Evolutionary conservation across 2,797 vertebrate genomes (phyloP), one percentile per base, ranked within the genome.

Genomic region (Oryzias sinensis): DNA sequence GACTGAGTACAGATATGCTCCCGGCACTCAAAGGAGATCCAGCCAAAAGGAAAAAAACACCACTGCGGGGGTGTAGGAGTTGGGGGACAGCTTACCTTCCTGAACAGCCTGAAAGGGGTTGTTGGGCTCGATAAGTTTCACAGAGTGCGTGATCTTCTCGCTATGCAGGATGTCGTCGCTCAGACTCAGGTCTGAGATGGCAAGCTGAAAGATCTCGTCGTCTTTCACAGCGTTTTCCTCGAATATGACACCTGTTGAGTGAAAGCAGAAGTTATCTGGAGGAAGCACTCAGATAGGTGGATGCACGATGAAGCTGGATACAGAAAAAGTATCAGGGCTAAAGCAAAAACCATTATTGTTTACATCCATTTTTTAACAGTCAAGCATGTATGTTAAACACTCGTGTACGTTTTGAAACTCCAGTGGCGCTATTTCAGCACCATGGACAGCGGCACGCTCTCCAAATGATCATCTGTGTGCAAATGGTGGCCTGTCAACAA

Each of bases 71-170:
- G 5, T 22, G 18, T 15, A 13, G 33, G 33, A 9, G 33, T 11
- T 33, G 29, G 25, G 43, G 24, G 48, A 16, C 8, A 18, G 24
- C 95, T 91, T 94, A 98, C 97, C 97, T 95, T 98, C 96, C 86
- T 99, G 97, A 56, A 99, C 95, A 0, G 97, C 97, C 91, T 98
- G 96, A 82, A 99, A 99, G 0, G 97, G 97, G 84, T 98, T 98
- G 89, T 98, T 97, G 66, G 95, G 93, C 87, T 98, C 95, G 44
- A 99, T 97, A 77, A 96, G 94, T 88, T 98, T 98, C 91, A 99
- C 97, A 70, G 97, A 98, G 86, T 98, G 97, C 56, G 97, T 98
- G 90, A 99, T 98, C 88, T 98, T 98, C 90, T 98, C 97, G 60
- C 97, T 98, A 91, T 99, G 97, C 80, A 98, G 88, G 72, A 98